A percentile compares a stretch with the other conserved stretches of the same genome.
Evolutionary conservation across 2,113 vertebrate genomes (phyloP).

Genomic region (Phainopepla nitens): DNA sequence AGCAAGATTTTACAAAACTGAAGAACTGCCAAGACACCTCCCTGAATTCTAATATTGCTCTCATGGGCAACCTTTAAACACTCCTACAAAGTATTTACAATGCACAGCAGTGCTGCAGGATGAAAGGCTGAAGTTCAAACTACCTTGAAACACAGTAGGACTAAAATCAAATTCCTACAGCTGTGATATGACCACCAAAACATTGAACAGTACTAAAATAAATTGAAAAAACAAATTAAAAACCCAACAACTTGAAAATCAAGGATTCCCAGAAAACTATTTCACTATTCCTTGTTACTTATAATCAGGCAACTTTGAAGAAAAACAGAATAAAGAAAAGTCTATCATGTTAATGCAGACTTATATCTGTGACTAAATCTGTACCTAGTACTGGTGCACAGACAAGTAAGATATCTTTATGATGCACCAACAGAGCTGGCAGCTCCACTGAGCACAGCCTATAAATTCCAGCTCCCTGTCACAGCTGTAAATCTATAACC

Average conservation of each 20-base stretch:
- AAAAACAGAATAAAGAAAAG: not conserved
- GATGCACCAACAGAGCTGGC: not conserved
- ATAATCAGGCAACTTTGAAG: not conserved
- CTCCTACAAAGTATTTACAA: not conserved
- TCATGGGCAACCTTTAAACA: not conserved
- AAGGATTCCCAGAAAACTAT: not conserved
- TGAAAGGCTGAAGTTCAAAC: not conserved
- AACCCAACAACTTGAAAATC: not conserved
- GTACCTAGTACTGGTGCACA: not conserved
- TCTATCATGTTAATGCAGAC: not conserved
- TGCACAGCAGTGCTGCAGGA: not conserved
- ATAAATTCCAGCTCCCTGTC: not conserved
- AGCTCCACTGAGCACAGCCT: not conserved
- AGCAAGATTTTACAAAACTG: not conserved
- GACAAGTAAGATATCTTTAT: not conserved
- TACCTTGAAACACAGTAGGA: not conserved
- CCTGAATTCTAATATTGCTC: not conserved
- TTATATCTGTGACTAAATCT: not conserved
- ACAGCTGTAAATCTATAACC: not conserved
- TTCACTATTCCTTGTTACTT: not conserved
- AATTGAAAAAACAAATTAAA: not conserved
- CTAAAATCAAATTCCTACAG: not conserved
- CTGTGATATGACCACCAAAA: not conserved
- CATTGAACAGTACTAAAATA: not conserved
- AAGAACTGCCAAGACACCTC: not conserved